Base-by-base conservation (phyloP, 2,113 vertebrate genomes). In the Coturnix japonica region DNA sequence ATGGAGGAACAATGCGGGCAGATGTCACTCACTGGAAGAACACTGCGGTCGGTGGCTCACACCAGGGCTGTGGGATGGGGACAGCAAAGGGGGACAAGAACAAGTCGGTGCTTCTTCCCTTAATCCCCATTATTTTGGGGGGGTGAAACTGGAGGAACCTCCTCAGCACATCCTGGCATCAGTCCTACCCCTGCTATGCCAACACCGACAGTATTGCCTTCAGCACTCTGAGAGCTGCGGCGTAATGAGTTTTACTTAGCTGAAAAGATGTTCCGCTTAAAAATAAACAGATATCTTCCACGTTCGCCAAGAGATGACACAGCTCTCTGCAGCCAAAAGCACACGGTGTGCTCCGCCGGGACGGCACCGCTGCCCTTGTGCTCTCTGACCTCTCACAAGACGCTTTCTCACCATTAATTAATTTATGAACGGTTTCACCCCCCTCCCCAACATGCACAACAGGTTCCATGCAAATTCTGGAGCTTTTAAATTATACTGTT, bases 401-500 rank as follows among this genome's bases (percentile, higher is more conserved):
- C 81, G 39, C 61, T 75, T 25, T 80, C 96, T 95, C 87, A 85
- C 75, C 2, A 95, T 86, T 95, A 95, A 96, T 96, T 93, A 94
- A 93, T 90, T 96, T 95, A 93, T 28, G 89, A 95, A 93, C 81
- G 85, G 90, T 78, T 39, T 70, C 85, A 2, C 18, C 70, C 83
- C 39, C 67, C 77, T 49, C 87, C 74, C 51, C 91, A 91, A 95
- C 75, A 46, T 6, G 94, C 97, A 98, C 97, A 97, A 98, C 97
- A 98, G 98, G 97, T 98, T 97, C 97, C 97, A 97, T 97, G 97
- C 97, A 98, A 97, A 98, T 98, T 95, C 39, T 87, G 95, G 95
- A 97, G 97, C 97, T 98, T 98, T 98, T 98, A 98, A 98, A 98
- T 98, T 98, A 98, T 98, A 95, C 96, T 79, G 94, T 97, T 98